phyloP scores from a whole-genome alignment of 2,888 invertebrate genomes.

The Diarsia brunnea region DNA sequence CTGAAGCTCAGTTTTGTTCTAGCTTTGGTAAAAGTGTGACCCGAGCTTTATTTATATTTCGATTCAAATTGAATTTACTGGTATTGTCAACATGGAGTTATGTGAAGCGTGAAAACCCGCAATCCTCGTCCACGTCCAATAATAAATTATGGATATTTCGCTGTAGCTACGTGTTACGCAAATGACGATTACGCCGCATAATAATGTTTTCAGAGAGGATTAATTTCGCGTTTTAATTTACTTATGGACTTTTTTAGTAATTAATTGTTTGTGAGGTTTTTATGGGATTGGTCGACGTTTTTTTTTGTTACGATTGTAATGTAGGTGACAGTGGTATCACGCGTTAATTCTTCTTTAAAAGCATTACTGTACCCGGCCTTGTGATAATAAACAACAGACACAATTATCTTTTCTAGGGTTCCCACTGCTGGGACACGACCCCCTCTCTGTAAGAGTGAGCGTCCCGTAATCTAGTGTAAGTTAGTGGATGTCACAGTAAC shows the following conservation, averaged over 20 bases:
- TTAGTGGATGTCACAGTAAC: neutral
- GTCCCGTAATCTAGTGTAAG: neutral
- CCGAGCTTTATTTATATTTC: constrained; percentile 19
- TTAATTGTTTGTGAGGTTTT: constrained; percentile 8
- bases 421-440: neutral
- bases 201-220: constrained; percentile 49
- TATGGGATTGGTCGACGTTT: neutral
- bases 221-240: constrained; percentile 53
- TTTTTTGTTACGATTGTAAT: neutral
- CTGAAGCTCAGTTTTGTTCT: neutral
- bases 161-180: constrained; percentile 30
- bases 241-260: constrained; percentile 26
- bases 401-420: neutral
- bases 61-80: constrained; percentile 47
- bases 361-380: neutral
- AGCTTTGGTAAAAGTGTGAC: neutral
- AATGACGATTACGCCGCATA: constrained; percentile 35
- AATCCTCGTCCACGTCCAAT: constrained; percentile 42
- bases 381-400: neutral
- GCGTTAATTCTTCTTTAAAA: neutral
- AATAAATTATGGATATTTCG: constrained; percentile 63
- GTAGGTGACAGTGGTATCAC: neutral
- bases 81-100: constrained; percentile 41
- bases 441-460: neutral
- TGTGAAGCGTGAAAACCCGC: constrained; percentile 46